phyloP scores from a whole-genome alignment of 2,113 vertebrate species.

The Aspiorhynchus laticeps region DNA sequence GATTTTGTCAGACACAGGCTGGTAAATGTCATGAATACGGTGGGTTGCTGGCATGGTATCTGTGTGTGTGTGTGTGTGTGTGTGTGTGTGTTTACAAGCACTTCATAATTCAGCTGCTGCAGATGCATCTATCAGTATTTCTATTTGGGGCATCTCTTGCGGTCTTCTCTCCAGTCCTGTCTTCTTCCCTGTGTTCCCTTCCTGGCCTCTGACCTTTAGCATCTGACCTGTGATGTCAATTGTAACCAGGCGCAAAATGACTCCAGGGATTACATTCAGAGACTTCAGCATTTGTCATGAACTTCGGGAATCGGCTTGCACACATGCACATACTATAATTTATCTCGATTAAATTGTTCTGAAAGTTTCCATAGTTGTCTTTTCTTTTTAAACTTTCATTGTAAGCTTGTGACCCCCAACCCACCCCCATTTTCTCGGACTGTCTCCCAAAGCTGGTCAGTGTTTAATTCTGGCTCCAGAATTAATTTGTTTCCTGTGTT shows the following conservation, averaged over 20 bases:
- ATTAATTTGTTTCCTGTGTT: slow-evolving; percentile 44
- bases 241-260: slow-evolving; percentile 25
- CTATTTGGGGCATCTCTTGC: slow-evolving; percentile 45
- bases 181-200: neutral
- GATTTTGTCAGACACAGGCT: neutral
- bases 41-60: neutral
- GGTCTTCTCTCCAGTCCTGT: slow-evolving; percentile 15
- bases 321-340: neutral
- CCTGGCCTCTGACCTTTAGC: slow-evolving; percentile 45
- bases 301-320: neutral
- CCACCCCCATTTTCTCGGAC: neutral
- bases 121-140: slow-evolving; percentile 38
- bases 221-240: slow-evolving; percentile 46
- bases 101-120: slow-evolving; percentile 43
- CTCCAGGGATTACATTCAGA: slow-evolving; percentile 6
- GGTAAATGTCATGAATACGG: neutral
- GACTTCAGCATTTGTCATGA: slow-evolving; percentile 23
- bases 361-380: neutral
- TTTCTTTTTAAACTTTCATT: neutral
- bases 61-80: neutral
- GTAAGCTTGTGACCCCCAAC: neutral
- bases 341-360: neutral
- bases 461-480: slow-evolving; percentile 35
- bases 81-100: slow-evolving; percentile 19
- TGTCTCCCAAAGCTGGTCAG: slow-evolving; percentile 1